Percentiles rank a stretch among this genome's conserved stretches.
These are phyloP conservation scores for Eretmochelys imbricata DNA, from an alignment of 2,113 vertebrate genomes.

Conservation along the genomic window DNA sequence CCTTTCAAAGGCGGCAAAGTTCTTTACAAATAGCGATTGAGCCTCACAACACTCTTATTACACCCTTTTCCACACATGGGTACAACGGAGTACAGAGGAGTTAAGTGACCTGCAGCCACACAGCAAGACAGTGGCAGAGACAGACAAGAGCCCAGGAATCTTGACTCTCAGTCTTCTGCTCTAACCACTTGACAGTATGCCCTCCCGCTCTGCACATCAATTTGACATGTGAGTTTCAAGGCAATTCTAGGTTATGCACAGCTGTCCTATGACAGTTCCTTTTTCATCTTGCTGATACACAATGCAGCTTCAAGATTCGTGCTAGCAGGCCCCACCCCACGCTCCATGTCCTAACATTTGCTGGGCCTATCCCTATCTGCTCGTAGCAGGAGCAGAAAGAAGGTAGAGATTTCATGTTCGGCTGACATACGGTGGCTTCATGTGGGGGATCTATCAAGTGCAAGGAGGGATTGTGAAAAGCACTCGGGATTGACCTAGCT, in stretches of 20 bases:
- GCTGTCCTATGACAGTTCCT: neutral
- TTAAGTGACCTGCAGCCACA: neutral
- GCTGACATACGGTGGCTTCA: neutral
- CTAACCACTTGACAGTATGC: neutral
- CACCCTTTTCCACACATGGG: neutral
- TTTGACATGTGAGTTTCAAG: neutral
- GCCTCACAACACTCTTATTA: neutral
- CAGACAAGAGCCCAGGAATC: slow-evolving; percentile 11
- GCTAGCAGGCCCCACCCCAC: neutral
- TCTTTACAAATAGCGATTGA: neutral
- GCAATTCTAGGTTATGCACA: rapidly evolving
- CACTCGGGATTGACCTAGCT: neutral
- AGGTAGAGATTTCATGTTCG: neutral
- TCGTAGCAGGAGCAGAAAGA: neutral
- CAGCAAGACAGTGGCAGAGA: slow-evolving; percentile 45
- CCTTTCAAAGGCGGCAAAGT: neutral
- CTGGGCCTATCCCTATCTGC: neutral
- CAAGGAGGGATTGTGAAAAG: neutral
- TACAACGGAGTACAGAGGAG: neutral
- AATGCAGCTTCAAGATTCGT: neutral
- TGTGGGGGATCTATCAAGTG: neutral
- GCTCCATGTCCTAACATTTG: neutral
- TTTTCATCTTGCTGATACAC: neutral
- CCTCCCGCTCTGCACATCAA: neutral
- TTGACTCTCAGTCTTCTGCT: neutral